These are phyloP conservation scores for Harpalus rubripes DNA, from an alignment of 2,888 invertebrate species.

Conservation along the genomic window DNA sequence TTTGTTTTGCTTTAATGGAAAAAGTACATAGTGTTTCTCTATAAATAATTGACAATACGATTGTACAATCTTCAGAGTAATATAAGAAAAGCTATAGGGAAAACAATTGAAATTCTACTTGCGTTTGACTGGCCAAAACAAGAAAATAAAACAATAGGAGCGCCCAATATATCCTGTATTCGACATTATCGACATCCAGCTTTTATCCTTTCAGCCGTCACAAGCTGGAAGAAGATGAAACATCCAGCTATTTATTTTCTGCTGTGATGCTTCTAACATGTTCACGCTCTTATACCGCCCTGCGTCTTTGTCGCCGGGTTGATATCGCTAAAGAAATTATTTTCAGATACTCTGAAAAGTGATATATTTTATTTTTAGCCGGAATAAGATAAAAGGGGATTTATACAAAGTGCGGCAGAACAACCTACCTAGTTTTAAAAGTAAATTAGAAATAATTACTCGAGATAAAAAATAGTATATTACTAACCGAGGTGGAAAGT, in stretches of 20 bases:
- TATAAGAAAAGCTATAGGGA: neutral
- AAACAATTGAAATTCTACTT: slow-evolving; percentile 8
- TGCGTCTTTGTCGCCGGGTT: neutral
- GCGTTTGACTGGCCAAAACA: slow-evolving; percentile 2
- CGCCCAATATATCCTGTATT: slow-evolving; percentile 33
- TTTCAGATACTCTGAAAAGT: neutral
- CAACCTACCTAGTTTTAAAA: too few species aligned
- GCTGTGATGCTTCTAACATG: neutral
- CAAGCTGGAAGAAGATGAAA: slow-evolving; percentile 35
- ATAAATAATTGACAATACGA: too few species aligned
- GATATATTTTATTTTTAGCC: too few species aligned
- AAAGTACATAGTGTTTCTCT: too few species aligned
- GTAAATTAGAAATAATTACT: too few species aligned
- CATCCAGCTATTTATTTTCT: slow-evolving; percentile 8
- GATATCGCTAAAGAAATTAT: neutral
- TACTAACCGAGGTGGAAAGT: too few species aligned
- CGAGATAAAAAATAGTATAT: too few species aligned
- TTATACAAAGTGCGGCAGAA: too few species aligned
- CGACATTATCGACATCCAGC: slow-evolving; percentile 24
- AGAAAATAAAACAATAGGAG: neutral
- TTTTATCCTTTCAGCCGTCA: slow-evolving; percentile 11
- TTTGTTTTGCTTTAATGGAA: too few species aligned
- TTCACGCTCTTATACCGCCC: neutral
- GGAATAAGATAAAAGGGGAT: too few species aligned
- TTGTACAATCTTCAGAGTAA: neutral